Base-by-base conservation (phyloP, 2,888 invertebrate genomes). In the Drosophila engyochracea region DNA sequence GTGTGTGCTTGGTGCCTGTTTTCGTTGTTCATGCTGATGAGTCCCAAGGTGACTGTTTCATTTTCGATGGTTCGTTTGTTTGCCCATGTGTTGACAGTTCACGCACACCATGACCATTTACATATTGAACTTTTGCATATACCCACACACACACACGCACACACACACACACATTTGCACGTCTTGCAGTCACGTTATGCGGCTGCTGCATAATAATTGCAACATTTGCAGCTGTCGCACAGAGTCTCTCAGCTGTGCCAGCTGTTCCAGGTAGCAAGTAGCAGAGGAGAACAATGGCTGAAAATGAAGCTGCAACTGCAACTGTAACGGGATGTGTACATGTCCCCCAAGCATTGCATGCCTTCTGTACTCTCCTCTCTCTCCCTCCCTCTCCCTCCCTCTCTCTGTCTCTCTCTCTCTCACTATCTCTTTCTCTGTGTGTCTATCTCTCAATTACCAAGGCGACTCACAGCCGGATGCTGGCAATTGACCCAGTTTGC, bases 1-100 rank as follows among this genome's bases (percentile, higher is more conserved):
- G 75, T 59, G 37, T 54, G 62, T 63, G 74, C 54, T 67, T 74
- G 51, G 47, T n/a, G 54, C 47, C 16, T 51, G 59, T 60, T 60
- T 78, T 61, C 62, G 69, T 72, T 81, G 81, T 76, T 63, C 72
- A 59, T 70, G 81, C 66, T 76, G 78, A 83, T 70, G 88, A 84
- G 83, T 88, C 88, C 88, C 90, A 78, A 81, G 88, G 79, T 88
- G 88, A 84, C 76, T 84, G 90, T 90, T 88, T 85, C 84, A 86
- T 88, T 90, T 88, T 84, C 84, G 89, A 79, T 83, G 60, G 67
- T 66, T 67, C 82, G 85, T 76, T 83, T 59, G 63, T 60, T 63
- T 76, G 85, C 54, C 74, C 59, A 75, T 84, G 85, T 87, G 86
- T 87, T 87, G 86, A 87, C 86, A 89, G 76, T 68, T 72, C 74